A percentile compares a stretch with the other conserved stretches of the same genome.
phyloP scores from a whole-genome alignment of 2,888 invertebrate species.

The Boloria euphrosyne region DNA sequence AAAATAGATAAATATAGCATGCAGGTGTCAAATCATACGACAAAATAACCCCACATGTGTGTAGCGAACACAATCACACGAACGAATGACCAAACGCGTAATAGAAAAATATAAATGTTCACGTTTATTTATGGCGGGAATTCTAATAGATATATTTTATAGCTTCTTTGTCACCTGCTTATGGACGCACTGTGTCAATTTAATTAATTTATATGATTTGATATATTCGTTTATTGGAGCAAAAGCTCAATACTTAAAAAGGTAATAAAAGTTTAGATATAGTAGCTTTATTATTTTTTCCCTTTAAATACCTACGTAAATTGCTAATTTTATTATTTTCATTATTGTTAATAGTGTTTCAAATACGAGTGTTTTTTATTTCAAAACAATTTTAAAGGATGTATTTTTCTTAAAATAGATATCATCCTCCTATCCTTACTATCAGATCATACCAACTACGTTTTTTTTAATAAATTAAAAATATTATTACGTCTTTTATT shows the following conservation, averaged over 20 bases:
- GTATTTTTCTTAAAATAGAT: too few relatives aligned
- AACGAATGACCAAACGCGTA: constrained; percentile 31
- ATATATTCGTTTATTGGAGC: not conserved
- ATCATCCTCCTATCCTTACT: too few relatives aligned
- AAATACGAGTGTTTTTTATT: too few relatives aligned
- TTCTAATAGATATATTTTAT: constrained; percentile 29
- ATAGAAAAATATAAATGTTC: constrained; percentile 33
- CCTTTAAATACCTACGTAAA: too few relatives aligned
- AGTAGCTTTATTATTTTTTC: too few relatives aligned
- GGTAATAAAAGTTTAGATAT: not conserved
- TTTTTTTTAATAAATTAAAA: too few relatives aligned
- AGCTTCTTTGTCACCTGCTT: constrained; percentile 32
- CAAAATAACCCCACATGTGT: constrained; percentile 37
- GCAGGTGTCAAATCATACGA: constrained; percentile 30
- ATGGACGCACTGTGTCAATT: constrained; percentile 21
- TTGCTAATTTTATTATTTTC: too few relatives aligned
- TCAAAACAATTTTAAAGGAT: too few relatives aligned
- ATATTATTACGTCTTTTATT: too few relatives aligned
- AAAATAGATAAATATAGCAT: constrained; percentile 10
- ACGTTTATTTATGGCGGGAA: constrained; percentile 29
- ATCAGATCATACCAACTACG: too few relatives aligned
- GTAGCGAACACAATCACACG: constrained; percentile 42
- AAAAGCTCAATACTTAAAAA: not conserved
- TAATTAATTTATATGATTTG: constrained; percentile 22
- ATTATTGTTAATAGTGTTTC: too few relatives aligned